Evolutionary conservation across 2,113 vertebrate species (phyloP), one percentile per base, ranked within the genome.

Genomic region (Epinephelus moara): DNA sequence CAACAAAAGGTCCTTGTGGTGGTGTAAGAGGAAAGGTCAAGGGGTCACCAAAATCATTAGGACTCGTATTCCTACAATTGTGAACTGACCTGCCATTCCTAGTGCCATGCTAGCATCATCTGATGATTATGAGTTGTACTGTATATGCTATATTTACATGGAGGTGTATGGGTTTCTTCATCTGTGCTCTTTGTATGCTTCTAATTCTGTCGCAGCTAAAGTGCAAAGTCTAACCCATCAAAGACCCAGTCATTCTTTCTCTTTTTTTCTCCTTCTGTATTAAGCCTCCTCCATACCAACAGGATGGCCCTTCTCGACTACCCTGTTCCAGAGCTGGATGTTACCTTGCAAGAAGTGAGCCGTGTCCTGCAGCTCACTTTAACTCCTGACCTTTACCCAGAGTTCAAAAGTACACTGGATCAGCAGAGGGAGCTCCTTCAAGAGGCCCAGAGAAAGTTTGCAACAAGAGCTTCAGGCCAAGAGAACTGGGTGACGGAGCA

Each of bases 401-500:
- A 93, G 33, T 96, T 94, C 86, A 92, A 89, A 84, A 85, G 18
- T 40, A 88, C 88, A 0, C 84, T 96, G 27, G 75, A 85, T 7
- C 86, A 94, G 67, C 94, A 96, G 86, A 92, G 53, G 49, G 90
- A 81, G 42, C 66, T 75, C 9, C 93, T 96, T 45, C 85, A 89
- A 72, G 90, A 91, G 2, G 81, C 75, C 15, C 93, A 96, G 7
- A 33, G 84, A 63, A 83, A 86, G 30, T 68, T 95, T 30, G 23
- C 59, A 18, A 18, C 88, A 13, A 37, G 4, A 0, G 80, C 80
- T 19, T 69, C 83, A 1, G 90, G 91, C 50, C 80, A 85, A 2
- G 95, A 96, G 71, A 96, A 96, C 69, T 96, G 96, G 96, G 96
- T 94, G 72, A 95, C 96, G 0, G 85, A 91, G 50, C 92, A 95